These are phyloP conservation scores for Toxostoma redivivum DNA, from an alignment of 2,113 vertebrate genomes.

Conservation along the genomic window DNA sequence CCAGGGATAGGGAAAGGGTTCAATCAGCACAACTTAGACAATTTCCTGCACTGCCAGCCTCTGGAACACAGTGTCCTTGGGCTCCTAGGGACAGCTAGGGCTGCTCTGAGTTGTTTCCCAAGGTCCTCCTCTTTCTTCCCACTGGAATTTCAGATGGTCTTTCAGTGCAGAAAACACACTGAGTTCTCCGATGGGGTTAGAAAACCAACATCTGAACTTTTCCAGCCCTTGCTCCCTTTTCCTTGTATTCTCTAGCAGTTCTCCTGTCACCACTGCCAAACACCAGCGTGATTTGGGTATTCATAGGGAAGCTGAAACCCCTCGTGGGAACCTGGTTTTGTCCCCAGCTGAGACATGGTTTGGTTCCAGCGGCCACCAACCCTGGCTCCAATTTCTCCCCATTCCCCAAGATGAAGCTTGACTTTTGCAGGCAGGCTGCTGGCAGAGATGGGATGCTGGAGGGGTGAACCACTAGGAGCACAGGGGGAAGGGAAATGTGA, in stretches of 20 bases:
- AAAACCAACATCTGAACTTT: background rate
- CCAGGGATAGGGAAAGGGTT: background rate
- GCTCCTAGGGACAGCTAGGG: background rate
- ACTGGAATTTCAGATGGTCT: background rate
- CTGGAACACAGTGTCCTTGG: fast-evolving
- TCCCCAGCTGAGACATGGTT: background rate
- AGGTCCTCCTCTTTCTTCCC: background rate
- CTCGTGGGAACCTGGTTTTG: fast-evolving
- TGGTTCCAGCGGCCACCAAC: background rate
- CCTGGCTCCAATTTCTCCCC: background rate
- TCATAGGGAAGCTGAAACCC: background rate
- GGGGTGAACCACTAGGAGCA: background rate
- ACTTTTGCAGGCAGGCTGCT: background rate
- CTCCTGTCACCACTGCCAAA: background rate
- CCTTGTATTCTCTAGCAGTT: background rate
- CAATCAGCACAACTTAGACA: fast-evolving
- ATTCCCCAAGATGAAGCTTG: background rate
- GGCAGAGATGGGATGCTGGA: background rate
- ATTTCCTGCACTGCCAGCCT: fast-evolving
- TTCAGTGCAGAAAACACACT: background rate
- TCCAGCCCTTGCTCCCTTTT: background rate
- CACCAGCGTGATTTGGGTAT: background rate
- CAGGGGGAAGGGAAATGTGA: fast-evolving
- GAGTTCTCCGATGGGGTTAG: background rate
- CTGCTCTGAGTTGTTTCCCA: background rate